Base-by-base conservation (phyloP, 2,797 vertebrate species). In the Gorsachius magnificus region DNA sequence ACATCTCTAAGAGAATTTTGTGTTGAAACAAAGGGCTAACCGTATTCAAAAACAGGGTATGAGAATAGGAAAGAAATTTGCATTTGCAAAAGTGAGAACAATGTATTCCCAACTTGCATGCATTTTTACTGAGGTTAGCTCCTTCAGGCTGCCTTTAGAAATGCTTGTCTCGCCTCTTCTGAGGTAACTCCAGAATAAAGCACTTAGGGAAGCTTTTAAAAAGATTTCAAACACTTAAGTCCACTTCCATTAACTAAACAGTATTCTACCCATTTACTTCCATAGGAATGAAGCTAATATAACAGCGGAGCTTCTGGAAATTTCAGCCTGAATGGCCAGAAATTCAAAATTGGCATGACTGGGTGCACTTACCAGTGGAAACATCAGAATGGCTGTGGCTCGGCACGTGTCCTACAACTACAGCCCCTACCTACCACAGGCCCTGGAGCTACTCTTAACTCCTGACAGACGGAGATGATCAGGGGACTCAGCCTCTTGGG, bases 51-150 rank as follows among this genome's bases (percentile, higher is more conserved):
- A 50, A n/a, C 2, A 10, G 53, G 29, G 19, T 12, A 10, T 14
- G 72, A 75, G 65, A 81, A 71, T 6, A 68, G 36, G 60, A 26
- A 48, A 33, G 25, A 33, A 51, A 74, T 53, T 33, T 50, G 28
- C 6, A 9, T 45, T 65, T 53, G 36, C 58, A 22, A 16, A 45
- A n/a, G 38, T 6, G 51, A 41, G n/a, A 54, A 43, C 20, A 54
- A 24, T 1, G 13, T 25, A 15, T 2, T 26, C 35, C 38, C 0
- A 2, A 9, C 28, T 36, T 54, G 29, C 12, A 7, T 5, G 8
- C 10, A 2, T 6, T 31, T 41, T 26, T 22, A 9, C 46, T 22
- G 54, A 50, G 41, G 13, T 45, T 24, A 20, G 18, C n/a, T 56
- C 51, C 63, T 68, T 43, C 56, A 12, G 33, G 69, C 41, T 80